Evolutionary conservation across 2,113 vertebrate genomes (phyloP), one percentile per base, ranked within the genome.

Genomic region (Mirza zaza): DNA sequence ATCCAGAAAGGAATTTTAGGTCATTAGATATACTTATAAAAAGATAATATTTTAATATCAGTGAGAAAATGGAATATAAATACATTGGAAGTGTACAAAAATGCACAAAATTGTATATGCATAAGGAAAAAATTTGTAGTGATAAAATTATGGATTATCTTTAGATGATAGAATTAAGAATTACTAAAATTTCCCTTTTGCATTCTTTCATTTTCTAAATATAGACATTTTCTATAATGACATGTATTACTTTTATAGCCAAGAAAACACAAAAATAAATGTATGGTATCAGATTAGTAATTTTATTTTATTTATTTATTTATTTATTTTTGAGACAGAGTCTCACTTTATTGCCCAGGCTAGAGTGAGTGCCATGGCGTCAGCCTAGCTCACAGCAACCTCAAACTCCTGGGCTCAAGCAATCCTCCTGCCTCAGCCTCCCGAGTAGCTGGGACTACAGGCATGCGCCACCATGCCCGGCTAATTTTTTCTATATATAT

Each of bases 231-330:
- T 87, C 86, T 90, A 25, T 20, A 87, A 42, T 67, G 48, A 68
- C 20, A 73, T 32, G 23, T 14, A 79, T 39, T 89, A 87, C 45
- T 73, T 93, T 96, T 79, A 79, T 82, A 84, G 67, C 11, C 75
- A 80, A 87, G 57, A 96, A 77, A 86, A 73, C 5, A 82, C 14
- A 59, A 95, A 89, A 75, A 70, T 80, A 86, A 70, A 82, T 15
- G 34, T n/a, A 45, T 17, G 77, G 29, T 57, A 63, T 70, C 17
- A 55, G 32, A 34, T 91, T 48, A 70, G 39, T 36, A 63, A 39
- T 68, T 92, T 88, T 67, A 59, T 45, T 45, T 45, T 45, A n/a
- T n/a, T n/a, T n/a, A n/a, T n/a, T n/a, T n/a, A n/a, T n/a, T n/a
- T n/a, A n/a, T n/a, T n/a, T n/a, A n/a, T n/a, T 45, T 45, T 45